phyloP scores from a whole-genome alignment of 1,140 invertebrate genomes.

The Papilio dardanus region DNA sequence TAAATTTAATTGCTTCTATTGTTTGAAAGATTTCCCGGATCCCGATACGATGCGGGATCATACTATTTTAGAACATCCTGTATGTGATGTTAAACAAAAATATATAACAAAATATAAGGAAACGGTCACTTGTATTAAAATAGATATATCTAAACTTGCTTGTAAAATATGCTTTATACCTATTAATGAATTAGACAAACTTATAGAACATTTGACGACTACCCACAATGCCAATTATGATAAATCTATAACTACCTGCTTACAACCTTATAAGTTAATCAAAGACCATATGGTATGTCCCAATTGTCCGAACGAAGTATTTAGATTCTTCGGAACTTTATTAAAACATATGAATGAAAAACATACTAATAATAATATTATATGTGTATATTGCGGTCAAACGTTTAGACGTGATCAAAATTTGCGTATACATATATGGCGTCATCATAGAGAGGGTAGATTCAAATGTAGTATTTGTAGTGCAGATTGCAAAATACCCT shows the following conservation, averaged over 20 bases:
- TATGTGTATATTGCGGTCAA: slow-evolving; percentile 74
- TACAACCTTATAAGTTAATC: slow-evolving; percentile 69
- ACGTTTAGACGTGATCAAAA: slow-evolving; percentile 72
- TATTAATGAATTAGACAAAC: slow-evolving; percentile 58
- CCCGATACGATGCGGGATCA: slow-evolving; percentile 71
- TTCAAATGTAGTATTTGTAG: slow-evolving; percentile 71
- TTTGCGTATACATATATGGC: slow-evolving; percentile 71
- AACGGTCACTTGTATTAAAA: slow-evolving; percentile 72
- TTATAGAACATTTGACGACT: slow-evolving; percentile 66
- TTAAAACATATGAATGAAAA: slow-evolving; percentile 73
- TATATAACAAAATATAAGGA: slow-evolving; percentile 71
- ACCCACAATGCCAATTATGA: slow-evolving; percentile 73
- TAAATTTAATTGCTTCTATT: slow-evolving; percentile 77
- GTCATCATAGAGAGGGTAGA: slow-evolving; percentile 67
- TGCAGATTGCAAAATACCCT: slow-evolving; percentile 70
- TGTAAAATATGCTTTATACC: slow-evolving; percentile 73
- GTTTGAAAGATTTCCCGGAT: slow-evolving; percentile 72
- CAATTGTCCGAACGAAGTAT: slow-evolving; percentile 64
- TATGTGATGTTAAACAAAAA: slow-evolving; percentile 68
- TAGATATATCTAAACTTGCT: slow-evolving; percentile 67
- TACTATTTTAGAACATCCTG: slow-evolving; percentile 64
- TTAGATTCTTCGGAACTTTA: slow-evolving; percentile 74
- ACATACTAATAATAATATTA: slow-evolving; percentile 74
- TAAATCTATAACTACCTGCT: slow-evolving; percentile 68
- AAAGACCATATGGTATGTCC: slow-evolving; percentile 75